Base-by-base conservation (phyloP, 2,113 vertebrate genomes). In the Maccullochella peelii region DNA sequence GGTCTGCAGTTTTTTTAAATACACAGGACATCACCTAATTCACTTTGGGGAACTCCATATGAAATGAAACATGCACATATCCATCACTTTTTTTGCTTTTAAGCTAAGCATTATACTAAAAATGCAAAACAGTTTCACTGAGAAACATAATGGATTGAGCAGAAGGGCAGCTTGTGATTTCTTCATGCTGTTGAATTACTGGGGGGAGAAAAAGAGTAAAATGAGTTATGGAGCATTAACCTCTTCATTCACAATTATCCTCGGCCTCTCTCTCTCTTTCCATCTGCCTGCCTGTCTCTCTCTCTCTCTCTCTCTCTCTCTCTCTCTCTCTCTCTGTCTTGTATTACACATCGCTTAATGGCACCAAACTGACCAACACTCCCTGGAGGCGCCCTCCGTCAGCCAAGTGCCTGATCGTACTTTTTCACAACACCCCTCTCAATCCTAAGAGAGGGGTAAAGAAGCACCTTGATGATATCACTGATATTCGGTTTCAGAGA, bases 401-500 rank as follows among this genome's bases (percentile, higher is more conserved):
- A 91, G 80, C 88, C 82, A 82, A 86, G 81, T 71, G 75, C 79
- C 87, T 86, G 80, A 83, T 73, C 75, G 79, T 82, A 78, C 86
- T 92, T 89, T 91, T 92, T 93, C 74, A 85, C 87, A 90, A 84
- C 88, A 90, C 88, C 80, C 42, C 77, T 87, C 69, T 88, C 81
- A 75, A 80, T 86, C 83, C 86, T 89, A 54, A 77, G 70, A 78
- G 89, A 76, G 79, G 78, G 65, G 73, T 79, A 86, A 89, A 90
- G 88, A 91, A 92, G 88, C 91, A 92, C 91, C 91, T 87, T 89
- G 93, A 95, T 94, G 91, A 94, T 93, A 95, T 95, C 94, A 92
- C 90, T 82, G 84, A 94, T 95, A 95, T 95, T 95, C 77, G 79
- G 87, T 95, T 95, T 94, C 95, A 93, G 84, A 92, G 72, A 89